Evolutionary conservation across 2,888 invertebrate species (phyloP).

Genomic region (Hypena proboscidalis): DNA sequence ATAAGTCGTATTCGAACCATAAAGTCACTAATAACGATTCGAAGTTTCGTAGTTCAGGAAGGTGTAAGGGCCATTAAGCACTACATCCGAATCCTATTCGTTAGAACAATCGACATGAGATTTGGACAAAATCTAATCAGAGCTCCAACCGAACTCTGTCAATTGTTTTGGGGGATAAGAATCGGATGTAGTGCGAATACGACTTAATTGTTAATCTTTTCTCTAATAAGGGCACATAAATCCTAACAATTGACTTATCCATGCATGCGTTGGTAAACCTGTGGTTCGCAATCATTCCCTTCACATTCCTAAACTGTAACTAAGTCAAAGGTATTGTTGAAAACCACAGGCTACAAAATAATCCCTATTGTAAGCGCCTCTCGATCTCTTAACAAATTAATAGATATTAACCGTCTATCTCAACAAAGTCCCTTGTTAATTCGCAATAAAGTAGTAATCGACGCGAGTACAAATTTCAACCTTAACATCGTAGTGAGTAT

Average conservation of each 20-base stretch:
- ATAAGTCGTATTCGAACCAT: too few species aligned
- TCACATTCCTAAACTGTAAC: too few species aligned
- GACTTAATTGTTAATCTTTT: slow-evolving; percentile 26
- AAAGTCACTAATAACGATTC: too few species aligned
- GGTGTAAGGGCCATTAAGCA: too few species aligned
- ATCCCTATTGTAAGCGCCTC: slow-evolving; percentile 30
- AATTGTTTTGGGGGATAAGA: too few species aligned
- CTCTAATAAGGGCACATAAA: slow-evolving; percentile 41
- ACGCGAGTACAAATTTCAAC: slow-evolving; percentile 66
- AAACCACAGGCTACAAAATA: slow-evolving; percentile 28
- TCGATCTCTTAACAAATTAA: slow-evolving; percentile 36
- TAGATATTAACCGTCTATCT: slow-evolving; percentile 28
- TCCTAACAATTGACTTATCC: slow-evolving; percentile 51
- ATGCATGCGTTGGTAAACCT: slow-evolving; percentile 20
- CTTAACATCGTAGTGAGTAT: slow-evolving; percentile 76
- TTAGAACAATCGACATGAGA: too few species aligned
- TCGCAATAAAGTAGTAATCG: slow-evolving; percentile 43
- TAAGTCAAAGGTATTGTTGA: background rate
- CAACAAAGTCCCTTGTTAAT: slow-evolving; percentile 37
- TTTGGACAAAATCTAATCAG: too few species aligned
- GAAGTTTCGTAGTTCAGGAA: too few species aligned
- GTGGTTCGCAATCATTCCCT: background rate
- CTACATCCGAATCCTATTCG: too few species aligned
- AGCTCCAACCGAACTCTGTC: too few species aligned
- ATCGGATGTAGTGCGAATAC: too few species aligned